Evolutionary conservation across 2,113 vertebrate species (phyloP), one percentile per base, ranked within the genome.

Genomic region (Pachyramphus minor): DNA sequence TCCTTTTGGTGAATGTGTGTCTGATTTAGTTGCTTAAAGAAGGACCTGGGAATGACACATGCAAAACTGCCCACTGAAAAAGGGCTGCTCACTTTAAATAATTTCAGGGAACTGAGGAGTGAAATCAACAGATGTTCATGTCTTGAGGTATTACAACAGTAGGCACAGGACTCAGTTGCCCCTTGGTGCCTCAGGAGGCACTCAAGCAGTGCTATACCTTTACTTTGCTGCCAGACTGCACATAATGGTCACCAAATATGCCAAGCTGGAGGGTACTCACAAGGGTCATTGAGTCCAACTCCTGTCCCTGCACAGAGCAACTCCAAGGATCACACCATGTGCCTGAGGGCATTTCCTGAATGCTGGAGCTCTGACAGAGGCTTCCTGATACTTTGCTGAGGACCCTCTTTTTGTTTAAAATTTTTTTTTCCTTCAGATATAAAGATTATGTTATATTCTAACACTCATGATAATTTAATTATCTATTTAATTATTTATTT

Each of bases 231-330:
- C 23, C 37, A 55, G 64, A 25, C 6, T 74, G 42, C 23, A n/a
- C 47, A 50, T 8, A 47, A 11, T 17, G 23, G 22, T 49, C 58
- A 12, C 0, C 4, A 24, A 22, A 4, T 8, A 8, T 25, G 39
- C 20, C 1, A 3, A 28, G 19, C 0, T 39, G 39, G 62, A 30
- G 24, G 17, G 52, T 25, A 30, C 24, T 16, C 45, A 18, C 11
- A 17, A 39, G 20, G 28, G 17, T 17, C 44, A 59, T 11, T 0
- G 1, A 59, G 20, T 30, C 33, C 52, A 30, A 1, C 28, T n/a
- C 45, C 52, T 89, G 69, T 15, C 45, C 20, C 45, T 27, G 30
- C 30, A 31, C 52, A 75, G 62, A 31, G 22, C 24, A 41, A 30
- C 12, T 25, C n/a, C 30, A 35, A 68, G n/a, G 13, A 6, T 22